Evolutionary conservation across 2,888 invertebrate genomes (phyloP), one percentile per base, ranked within the genome.

Genomic region (Tenthredo livida): DNA sequence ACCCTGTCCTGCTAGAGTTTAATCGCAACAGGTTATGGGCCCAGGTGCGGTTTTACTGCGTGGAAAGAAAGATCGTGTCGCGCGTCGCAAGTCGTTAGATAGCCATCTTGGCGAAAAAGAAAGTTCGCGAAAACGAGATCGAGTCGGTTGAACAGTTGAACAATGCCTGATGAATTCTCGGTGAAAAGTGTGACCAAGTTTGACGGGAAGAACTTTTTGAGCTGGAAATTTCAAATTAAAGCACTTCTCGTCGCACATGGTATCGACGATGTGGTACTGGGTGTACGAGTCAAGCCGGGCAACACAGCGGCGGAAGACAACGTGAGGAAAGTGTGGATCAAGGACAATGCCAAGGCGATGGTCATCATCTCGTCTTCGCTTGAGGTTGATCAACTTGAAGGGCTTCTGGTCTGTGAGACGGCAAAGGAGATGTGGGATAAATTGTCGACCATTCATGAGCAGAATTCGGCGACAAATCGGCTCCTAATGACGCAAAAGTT

Each of bases 401-500:
- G 75, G 37, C 77, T 86, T 21, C 29, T 87, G 7, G 84, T 82
- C 21, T 86, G 87, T 47, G 25, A 67, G 5, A 86, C 85, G 1
- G 86, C 88, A 2, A 84, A 85, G 12, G 86, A 86, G 29, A 88
- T 88, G 88, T 89, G 88, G 88, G 72, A 84, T 0, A 86, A 86
- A 73, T 65, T 89, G 9, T 37, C 70, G 10, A 9, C 67, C 1
- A 86, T 89, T 12, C 86, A 89, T 58, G 87, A 88, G 78, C 88
- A 89, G 25, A 88, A 88, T 83, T 84, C 88, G 0, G 88, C 82
- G 29, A 47, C 88, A 10, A 88, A 88, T 70, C 87, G 87, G 50
- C 65, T 88, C 25, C 21, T 85, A 5, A 61, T 89, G 33, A 75
- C 78, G 29, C 86, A 88, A 72, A 82, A 83, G 21, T 88, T 88